Base-by-base conservation (phyloP, 2,797 vertebrate genomes). In the Schizopygopsis malacanthus region DNA sequence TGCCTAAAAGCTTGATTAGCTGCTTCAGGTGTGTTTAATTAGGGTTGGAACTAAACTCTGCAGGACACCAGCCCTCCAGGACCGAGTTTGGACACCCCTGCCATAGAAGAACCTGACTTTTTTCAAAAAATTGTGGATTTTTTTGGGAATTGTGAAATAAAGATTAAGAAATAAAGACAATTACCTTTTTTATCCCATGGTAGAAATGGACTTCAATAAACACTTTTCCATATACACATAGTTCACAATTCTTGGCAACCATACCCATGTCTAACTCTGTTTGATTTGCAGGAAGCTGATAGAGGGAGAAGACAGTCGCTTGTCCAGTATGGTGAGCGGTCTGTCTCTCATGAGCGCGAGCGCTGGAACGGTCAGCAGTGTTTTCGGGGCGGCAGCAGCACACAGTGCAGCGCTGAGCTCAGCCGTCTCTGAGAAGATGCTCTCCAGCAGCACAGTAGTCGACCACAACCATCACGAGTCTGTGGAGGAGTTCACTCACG, bases 251-350 rank as follows among this genome's bases (percentile, higher is more conserved):
- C 33, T 33, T 5, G 6, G 15, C 13, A 65, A 65, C 28, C 16
- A 15, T 6, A 67, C 15, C 13, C 63, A 65, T 18, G 28, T 33
- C 63, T 65, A n/a, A 56, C 28, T 22, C 28, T 63, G 61, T 63
- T 39, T 18, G 25, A 18, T 43, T 85, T 22, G 50, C 86, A 96
- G 95, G 90, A 96, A 96, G 86, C 92, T 96, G 87, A 96, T 96
- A 0, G 95, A 96, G 81, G 95, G 95, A 9, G 95, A 96, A 84
- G 95, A 96, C 88, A 92, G 81, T 65, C 93, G 95, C 18, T 92
- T 96, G 86, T 89, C 89, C 86, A 85, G 79, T 67, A 93, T 93
- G 93, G 92, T 95, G 10, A 85, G 56, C 33, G 85, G 83, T 82
- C 56, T 94, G 50, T 92, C 90, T 39, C 87, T 93, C 59, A 90